phyloP scores from a whole-genome alignment of 2,113 vertebrate species.

The Chaetura pelagica region DNA sequence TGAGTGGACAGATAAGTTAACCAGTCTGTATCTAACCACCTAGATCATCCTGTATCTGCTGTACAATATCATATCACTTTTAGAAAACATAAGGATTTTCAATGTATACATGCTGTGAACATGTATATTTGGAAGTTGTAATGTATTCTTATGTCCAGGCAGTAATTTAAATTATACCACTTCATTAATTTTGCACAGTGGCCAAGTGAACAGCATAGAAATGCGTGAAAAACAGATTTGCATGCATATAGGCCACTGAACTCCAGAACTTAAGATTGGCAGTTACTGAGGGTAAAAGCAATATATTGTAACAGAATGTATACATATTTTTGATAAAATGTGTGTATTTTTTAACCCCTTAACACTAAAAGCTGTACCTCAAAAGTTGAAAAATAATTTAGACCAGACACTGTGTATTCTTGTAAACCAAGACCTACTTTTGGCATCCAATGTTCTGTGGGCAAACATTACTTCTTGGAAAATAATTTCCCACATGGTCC shows the following conservation, averaged over 20 bases:
- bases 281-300: conserved; percentile 79
- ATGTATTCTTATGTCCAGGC: conserved; percentile 73
- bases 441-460: conserved; percentile 44
- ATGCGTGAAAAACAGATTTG: conserved; percentile 5
- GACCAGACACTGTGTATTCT: conserved; percentile 67
- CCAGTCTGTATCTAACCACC: not conserved
- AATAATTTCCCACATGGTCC: not conserved
- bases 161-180: conserved; percentile 75
- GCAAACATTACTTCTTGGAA: conserved; percentile 31
- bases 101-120: conserved; percentile 78
- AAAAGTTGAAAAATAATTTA: conserved; percentile 70
- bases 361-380: conserved; percentile 87
- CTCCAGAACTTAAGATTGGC: conserved; percentile 76
- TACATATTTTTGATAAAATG: conserved; percentile 84
- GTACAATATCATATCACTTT: conserved; percentile 72
- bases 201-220: conserved; percentile 49
- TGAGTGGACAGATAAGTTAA: not conserved
- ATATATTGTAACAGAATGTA: conserved; percentile 84
- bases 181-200: conserved; percentile 69
- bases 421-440: conserved; percentile 38
- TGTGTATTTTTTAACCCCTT: conserved; percentile 82
- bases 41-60: conserved; percentile 71
- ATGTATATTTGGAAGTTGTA: conserved; percentile 81
- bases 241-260: conserved; percentile 69
- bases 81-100: conserved; percentile 57